Percentiles rank a stretch among this genome's conserved stretches.
phyloP scores from a whole-genome alignment of 2,113 vertebrate species.

The Eidolon helvum region DNA sequence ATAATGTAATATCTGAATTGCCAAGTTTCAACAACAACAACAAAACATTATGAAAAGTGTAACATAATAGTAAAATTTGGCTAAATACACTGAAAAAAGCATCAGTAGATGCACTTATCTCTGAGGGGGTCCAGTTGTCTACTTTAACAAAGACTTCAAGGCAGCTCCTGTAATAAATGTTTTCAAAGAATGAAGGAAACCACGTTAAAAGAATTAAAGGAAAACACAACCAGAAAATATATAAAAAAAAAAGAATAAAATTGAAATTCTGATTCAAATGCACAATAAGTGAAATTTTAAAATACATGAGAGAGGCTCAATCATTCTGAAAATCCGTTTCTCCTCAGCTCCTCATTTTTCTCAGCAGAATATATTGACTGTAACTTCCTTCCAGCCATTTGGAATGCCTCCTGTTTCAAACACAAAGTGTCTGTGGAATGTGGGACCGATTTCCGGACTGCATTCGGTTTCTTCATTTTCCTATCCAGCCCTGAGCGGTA shows the following conservation, averaged over 20 bases:
- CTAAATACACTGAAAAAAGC: background rate
- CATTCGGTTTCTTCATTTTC: background rate
- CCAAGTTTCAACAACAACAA: background rate
- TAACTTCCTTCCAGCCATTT: background rate
- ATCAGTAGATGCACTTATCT: background rate
- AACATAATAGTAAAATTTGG: background rate
- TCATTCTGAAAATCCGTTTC: background rate
- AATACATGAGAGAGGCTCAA: background rate
- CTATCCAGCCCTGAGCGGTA: background rate
- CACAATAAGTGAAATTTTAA: background rate
- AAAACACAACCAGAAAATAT: background rate
- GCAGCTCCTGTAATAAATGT: background rate
- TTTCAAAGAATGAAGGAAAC: background rate
- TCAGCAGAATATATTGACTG: background rate
- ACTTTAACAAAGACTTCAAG: background rate
- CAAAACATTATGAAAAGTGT: background rate
- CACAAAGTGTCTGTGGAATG: background rate
- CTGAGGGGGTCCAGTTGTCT: background rate
- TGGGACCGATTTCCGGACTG: background rate
- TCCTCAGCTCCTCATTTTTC: background rate
- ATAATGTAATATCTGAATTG: background rate
- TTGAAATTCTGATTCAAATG: background rate
- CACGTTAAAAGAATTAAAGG: background rate
- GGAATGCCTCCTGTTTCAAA: background rate
- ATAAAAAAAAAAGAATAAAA: background rate